Evolutionary conservation across 2,113 vertebrate species (phyloP).

Genomic region (Climacteris rufus): DNA sequence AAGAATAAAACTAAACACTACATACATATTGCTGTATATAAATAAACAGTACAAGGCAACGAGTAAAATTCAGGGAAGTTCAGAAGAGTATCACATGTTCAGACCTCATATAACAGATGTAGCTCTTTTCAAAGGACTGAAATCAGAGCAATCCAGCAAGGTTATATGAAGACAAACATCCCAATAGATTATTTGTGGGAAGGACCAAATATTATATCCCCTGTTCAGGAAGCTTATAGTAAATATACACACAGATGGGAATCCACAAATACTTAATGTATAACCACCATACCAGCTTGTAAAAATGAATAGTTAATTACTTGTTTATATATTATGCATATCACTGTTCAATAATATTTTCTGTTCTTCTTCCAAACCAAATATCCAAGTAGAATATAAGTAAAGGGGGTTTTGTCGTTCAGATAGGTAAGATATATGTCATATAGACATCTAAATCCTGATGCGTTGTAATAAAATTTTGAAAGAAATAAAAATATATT

Average conservation of each 20-base stretch:
- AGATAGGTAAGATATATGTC: background rate
- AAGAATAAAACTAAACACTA: background rate
- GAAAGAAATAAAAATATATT: background rate
- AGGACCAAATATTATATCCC: background rate
- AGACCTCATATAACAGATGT: background rate
- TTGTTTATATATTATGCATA: background rate
- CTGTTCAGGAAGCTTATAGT: background rate
- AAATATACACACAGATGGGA: background rate
- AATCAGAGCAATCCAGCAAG: background rate
- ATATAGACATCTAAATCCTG: background rate
- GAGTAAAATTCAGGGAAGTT: background rate
- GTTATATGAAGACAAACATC: background rate
- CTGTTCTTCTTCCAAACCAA: background rate
- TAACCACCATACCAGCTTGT: background rate
- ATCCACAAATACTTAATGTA: constrained; percentile 9
- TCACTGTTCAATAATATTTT: background rate
- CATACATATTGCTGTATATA: background rate
- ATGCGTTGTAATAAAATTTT: background rate
- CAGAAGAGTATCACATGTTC: background rate
- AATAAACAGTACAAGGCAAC: background rate
- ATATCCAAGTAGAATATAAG: background rate
- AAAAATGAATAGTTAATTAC: constrained; percentile 22
- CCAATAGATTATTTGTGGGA: background rate
- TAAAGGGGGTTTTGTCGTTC: background rate
- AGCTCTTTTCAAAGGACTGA: background rate